These are phyloP conservation scores for Ceyx erithaca DNA, from an alignment of 2,797 vertebrate species.

Conservation along the genomic window DNA sequence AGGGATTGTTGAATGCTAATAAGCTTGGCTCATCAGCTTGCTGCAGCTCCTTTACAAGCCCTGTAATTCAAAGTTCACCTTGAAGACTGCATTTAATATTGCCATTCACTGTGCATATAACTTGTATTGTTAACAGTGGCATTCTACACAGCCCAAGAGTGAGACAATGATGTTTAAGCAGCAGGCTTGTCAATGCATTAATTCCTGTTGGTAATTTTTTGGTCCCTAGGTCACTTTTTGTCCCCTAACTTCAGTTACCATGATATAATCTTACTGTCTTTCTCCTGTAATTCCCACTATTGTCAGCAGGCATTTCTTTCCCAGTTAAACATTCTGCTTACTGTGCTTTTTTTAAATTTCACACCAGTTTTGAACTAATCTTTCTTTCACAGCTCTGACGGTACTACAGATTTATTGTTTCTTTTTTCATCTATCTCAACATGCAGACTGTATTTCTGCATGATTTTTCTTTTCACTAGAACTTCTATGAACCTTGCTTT, in stretches of 20 bases:
- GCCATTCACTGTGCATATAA: neutral
- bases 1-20: slow-evolving; percentile 47
- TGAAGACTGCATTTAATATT: slow-evolving; percentile 54
- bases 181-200: slow-evolving; percentile 7
- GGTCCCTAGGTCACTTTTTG: neutral
- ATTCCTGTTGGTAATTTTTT: neutral
- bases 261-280: neutral
- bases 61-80: slow-evolving; percentile 65
- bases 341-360: neutral
- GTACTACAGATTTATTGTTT: neutral
- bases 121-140: slow-evolving; percentile 18
- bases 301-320: neutral
- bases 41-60: slow-evolving; percentile 8
- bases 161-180: neutral
- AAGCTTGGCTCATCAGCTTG: neutral
- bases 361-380: neutral
- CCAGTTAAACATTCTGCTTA: neutral
- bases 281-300: neutral
- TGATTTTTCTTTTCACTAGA: neutral
- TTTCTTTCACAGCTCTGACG: neutral
- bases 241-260: neutral
- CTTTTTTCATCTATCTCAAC: neutral
- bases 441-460: neutral
- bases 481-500: neutral
- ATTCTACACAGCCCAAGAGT: neutral